Evolutionary conservation across 2,888 invertebrate genomes (phyloP), one percentile per base, ranked within the genome.

Genomic region (Alsophila aescularia): DNA sequence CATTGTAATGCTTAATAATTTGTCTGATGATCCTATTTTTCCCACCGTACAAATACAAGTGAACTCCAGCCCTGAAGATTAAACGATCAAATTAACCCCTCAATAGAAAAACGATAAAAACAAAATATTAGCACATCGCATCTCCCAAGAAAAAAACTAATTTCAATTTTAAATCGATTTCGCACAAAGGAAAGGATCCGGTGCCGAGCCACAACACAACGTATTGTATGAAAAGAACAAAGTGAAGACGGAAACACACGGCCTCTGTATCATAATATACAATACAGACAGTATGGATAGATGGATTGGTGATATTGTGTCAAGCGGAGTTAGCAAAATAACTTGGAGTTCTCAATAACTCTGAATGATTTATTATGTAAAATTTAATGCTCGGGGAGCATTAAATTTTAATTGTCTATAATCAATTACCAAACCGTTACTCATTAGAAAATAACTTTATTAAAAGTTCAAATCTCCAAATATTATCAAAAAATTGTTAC

Each of bases 251-350:
- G 54, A 41, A 52, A 62, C 60, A 60, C 53, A 61, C 57, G 61
- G 58, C 55, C 44, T 48, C 18, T 39, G 49, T 45, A 50, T 50
- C 48, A 47, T 21, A 45, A 43, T 34, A 16, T 44, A 45, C 35
- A 34, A 10, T n/a, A 40, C 5, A 49, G 2, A 35, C 72, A 72
- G 70, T 77, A 71, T 52, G 58, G 51, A 4, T 10, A 10, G 5
- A 8, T 8, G 9, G 7, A 27, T 8, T 9, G 12, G 7, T 14
- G 1, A 14, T 8, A 7, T 34, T 4, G 2, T 21, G 21, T 2
- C 1, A 29, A n/a, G 2, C 10, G 29, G 29, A 10, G 29, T 29
- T 10, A 29, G 29, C 1, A 5, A 32, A 0, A 10, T 32, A 6
- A 9, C 27, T 4, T n/a, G n/a, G n/a, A n/a, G n/a, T n/a, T n/a